Evolutionary conservation across 2,888 invertebrate species (phyloP).

Genomic region (Acronicta leporina): DNA sequence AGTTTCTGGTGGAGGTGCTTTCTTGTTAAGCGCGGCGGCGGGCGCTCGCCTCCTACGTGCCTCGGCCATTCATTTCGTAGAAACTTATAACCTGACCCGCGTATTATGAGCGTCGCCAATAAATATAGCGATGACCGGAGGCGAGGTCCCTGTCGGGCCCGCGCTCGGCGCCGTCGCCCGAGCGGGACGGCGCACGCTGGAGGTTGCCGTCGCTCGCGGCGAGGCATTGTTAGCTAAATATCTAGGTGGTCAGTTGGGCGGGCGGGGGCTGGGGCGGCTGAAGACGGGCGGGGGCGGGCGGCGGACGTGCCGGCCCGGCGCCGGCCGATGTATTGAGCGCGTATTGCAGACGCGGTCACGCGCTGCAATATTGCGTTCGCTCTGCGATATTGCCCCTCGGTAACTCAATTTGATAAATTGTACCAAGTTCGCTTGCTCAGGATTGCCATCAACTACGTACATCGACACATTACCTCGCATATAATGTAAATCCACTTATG

Average conservation of each 20-base stretch:
- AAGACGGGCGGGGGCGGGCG: slow-evolving; percentile 78
- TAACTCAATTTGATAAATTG: slow-evolving; percentile 89
- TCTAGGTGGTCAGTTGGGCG: slow-evolving; percentile 88
- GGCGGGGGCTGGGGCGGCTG: slow-evolving; percentile 73
- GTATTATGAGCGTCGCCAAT: slow-evolving; percentile 89
- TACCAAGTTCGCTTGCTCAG: slow-evolving; percentile 83
- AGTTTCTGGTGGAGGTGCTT: slow-evolving; percentile 85
- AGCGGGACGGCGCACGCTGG: slow-evolving; percentile 75
- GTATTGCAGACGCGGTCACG: slow-evolving; percentile 89
- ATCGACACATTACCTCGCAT: slow-evolving; percentile 70
- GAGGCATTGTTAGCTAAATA: slow-evolving; percentile 89
- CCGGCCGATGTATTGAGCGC: slow-evolving; percentile 89
- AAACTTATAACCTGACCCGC: slow-evolving; percentile 89
- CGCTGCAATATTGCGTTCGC: slow-evolving; percentile 89
- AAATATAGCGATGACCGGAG: slow-evolving; percentile 89
- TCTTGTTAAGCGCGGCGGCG: slow-evolving; percentile 83
- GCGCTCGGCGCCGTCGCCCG: slow-evolving; percentile 57
- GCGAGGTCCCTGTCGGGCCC: slow-evolving; percentile 78
- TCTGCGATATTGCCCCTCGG: slow-evolving; percentile 87
- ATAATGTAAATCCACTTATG: slow-evolving; percentile 29
- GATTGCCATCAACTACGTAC: slow-evolving; percentile 72
- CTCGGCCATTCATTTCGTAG: slow-evolving; percentile 87
- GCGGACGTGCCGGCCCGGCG: slow-evolving; percentile 85
- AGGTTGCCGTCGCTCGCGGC: slow-evolving; percentile 76
- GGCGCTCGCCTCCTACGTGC: slow-evolving; percentile 86